Evolutionary conservation across 2,888 invertebrate genomes (phyloP).

Genomic region (Ashinkailepas kermadecensis): DNA sequence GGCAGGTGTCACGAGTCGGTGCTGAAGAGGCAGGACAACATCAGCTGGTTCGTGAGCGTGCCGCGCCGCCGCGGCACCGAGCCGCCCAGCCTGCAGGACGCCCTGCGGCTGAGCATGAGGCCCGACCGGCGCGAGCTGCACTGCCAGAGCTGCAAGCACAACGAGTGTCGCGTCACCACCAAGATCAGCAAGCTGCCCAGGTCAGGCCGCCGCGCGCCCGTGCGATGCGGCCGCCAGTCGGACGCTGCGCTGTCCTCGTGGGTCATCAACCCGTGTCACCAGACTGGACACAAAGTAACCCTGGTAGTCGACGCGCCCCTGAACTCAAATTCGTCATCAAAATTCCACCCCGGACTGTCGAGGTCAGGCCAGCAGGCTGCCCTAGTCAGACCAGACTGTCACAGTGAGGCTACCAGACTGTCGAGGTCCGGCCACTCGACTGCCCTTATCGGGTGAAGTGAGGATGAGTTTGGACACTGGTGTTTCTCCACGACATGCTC

Average conservation of each 20-base stretch:
- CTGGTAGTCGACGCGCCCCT: too few relatives aligned
- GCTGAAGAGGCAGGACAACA: conserved; percentile 31
- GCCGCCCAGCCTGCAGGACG: conserved; percentile 30
- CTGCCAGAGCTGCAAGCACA: conserved; percentile 32
- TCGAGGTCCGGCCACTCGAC: not conserved
- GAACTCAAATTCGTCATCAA: too few relatives aligned
- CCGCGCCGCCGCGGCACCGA: conserved; percentile 25
- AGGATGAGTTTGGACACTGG: too few relatives aligned
- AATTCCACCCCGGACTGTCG: too few relatives aligned
- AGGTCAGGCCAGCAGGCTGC: too few relatives aligned
- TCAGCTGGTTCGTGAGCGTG: conserved; percentile 33
- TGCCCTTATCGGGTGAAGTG: too few relatives aligned
- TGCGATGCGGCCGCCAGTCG: too few relatives aligned
- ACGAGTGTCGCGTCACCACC: conserved; percentile 31
- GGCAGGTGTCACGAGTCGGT: conserved; percentile 31
- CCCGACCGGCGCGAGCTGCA: conserved; percentile 32
- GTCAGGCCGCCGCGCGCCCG: conserved; percentile 24
- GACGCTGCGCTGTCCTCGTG: too few relatives aligned
- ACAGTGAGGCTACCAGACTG: not conserved
- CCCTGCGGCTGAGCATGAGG: conserved; percentile 31
- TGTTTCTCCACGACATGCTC: too few relatives aligned
- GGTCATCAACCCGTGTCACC: too few relatives aligned
- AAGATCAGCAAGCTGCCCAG: conserved; percentile 31
- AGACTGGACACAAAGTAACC: too few relatives aligned
- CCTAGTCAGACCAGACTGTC: not conserved